These are phyloP conservation scores for Anomalospiza imberbis DNA, from an alignment of 2,797 vertebrate genomes.

Conservation along the genomic window DNA sequence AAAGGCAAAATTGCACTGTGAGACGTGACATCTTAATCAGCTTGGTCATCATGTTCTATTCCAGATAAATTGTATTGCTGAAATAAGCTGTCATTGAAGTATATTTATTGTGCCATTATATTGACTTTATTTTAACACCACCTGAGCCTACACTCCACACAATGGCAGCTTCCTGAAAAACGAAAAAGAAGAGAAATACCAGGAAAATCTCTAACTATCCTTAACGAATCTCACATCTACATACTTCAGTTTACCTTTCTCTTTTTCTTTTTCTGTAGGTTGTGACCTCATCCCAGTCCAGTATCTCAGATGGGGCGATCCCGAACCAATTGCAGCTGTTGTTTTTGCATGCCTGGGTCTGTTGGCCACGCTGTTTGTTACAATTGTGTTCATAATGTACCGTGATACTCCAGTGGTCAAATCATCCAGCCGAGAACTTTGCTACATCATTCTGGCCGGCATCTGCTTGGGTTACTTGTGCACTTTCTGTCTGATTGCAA, in stretches of 20 bases:
- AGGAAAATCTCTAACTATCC: neutral
- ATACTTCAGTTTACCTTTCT: neutral
- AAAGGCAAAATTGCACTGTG: neutral
- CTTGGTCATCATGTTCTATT: neutral
- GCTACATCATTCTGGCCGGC: constrained; percentile 95
- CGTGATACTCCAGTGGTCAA: constrained; percentile 97
- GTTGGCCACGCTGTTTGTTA: constrained; percentile 93
- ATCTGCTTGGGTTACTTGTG: constrained; percentile 96
- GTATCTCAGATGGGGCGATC: constrained; percentile 95
- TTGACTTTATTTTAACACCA: neutral
- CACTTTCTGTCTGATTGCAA: constrained; percentile 94
- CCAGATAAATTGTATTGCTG: neutral
- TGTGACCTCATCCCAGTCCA: constrained; percentile 93
- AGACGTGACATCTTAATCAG: neutral
- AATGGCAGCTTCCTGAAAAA: neutral
- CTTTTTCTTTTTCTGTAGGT: constrained; percentile 70
- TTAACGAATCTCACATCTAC: neutral
- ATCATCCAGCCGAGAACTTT: constrained; percentile 95
- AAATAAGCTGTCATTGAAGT: neutral
- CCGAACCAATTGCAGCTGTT: constrained; percentile 94
- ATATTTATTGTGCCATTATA: neutral
- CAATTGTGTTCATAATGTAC: constrained; percentile 91
- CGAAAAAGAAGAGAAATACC: neutral
- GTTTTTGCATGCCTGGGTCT: constrained; percentile 95
- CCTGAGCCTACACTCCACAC: neutral